phyloP scores from a whole-genome alignment of 2,888 invertebrate genomes.

The Polietes domitor region DNA sequence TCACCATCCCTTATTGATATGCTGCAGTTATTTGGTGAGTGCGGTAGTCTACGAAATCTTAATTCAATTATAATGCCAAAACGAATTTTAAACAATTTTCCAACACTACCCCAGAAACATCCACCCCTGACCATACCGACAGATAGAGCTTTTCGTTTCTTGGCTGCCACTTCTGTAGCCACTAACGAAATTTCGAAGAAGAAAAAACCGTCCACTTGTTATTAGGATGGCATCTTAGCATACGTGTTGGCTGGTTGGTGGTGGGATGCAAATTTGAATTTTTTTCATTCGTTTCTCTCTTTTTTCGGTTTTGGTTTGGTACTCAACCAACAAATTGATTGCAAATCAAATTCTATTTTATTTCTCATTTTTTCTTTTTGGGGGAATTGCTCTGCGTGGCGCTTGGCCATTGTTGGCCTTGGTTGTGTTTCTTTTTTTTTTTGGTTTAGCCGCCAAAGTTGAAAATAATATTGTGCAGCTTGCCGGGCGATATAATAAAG shows the following conservation, averaged over 20 bases:
- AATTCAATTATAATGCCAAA: conserved; percentile 45
- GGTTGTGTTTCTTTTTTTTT: conserved; percentile 10
- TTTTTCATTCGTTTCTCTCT: neutral
- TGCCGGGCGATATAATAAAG: conserved; percentile 32
- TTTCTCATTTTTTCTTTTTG: conserved; percentile 6
- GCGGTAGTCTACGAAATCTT: conserved; percentile 5
- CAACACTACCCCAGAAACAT: neutral
- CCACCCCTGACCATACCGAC: too few species aligned
- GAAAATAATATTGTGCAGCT: conserved; percentile 28
- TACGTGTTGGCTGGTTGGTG: too few species aligned
- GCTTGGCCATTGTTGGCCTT: neutral
- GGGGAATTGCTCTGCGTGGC: neutral
- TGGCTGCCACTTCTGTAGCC: neutral
- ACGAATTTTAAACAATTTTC: neutral
- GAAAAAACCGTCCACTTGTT: neutral
- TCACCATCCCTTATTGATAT: conserved; percentile 3
- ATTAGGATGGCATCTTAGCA: neutral
- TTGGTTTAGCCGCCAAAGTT: conserved; percentile 31
- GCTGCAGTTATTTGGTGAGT: conserved; percentile 7
- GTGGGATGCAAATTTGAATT: neutral
- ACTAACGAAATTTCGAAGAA: neutral
- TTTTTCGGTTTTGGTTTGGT: conserved; percentile 7
- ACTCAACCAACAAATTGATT: conserved; percentile 30
- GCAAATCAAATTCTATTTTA: conserved; percentile 33
- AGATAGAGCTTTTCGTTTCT: neutral